Evolutionary conservation across 37 sponge, comb jelly and placozoan genomes (phyloP), one percentile per base, ranked within the genome.

Genomic region (Aphrocallistes beatrix): DNA sequence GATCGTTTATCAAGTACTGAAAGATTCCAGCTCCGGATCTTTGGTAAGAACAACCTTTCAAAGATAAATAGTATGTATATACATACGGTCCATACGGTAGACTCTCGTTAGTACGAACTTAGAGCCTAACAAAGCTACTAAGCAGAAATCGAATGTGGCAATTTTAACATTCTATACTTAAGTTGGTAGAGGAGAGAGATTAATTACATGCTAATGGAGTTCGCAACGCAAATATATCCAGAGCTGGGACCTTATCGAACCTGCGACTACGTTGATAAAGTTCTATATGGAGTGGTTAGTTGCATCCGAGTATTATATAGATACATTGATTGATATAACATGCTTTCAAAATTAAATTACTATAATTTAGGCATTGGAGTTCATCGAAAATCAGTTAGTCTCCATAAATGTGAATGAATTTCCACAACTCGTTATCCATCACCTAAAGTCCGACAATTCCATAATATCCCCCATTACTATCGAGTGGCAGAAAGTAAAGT

Each of bases 401-500:
- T 3, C 10, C 21, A 19, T 28, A 60, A 60, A 30, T 3, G 17
- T 60, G n/a, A 30, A 28, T 60, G 75, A 28, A 60, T 28, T 60
- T 60, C 34, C 75, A 60, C 75, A 13, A 19, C 75, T 60, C 75
- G 75, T n/a, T n/a, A n/a, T 60, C n/a, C 75, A 60, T 30, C 75
- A 60, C n/a, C 17, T 60, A 60, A 28, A 60, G 21, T 60, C 75
- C 34, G 75, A 60, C 75, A 60, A 60, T 30, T 13, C 75, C 75
- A 60, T 60, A 8, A 60, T 60, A 32, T 25, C 25, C 75, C 75
- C 75, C 21, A 60, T 60, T 60, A 60, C 34, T 19, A 60, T 6
- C n/a, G 75, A 60, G 75, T 60, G 75, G 75, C 75, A 60, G 75
- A 60, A 60, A 60, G 75, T 25, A 28, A 60, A 13, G 75, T 60